Base-by-base conservation (phyloP, 2,797 vertebrate species). In the Xerus rutilus region DNA sequence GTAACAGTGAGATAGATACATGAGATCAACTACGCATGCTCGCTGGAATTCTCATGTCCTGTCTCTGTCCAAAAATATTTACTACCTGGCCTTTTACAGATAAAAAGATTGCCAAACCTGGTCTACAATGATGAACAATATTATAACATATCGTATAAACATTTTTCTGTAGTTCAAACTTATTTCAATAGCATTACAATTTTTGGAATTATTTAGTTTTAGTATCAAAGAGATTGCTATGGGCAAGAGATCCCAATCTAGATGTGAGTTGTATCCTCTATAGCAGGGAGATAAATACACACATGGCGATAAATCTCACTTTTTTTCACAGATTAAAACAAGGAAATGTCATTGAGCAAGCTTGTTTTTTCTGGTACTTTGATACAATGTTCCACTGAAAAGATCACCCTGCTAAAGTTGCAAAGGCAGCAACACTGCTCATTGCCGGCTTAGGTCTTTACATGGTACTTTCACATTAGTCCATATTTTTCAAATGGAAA, bases 201-300 rank as follows among this genome's bases (percentile, higher is more conserved):
- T 88, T 93, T 45, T 45, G 28, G 39, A 89, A 93, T 72, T 82
- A 73, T 25, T 76, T 89, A 77, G 30, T 95, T 45, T 89, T 91
- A 67, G 15, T 65, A 49, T 81, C 77, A 95, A 84, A 92, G 28
- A 59, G 52, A 93, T 90, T 87, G 20, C 25, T 11, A 52, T 11
- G 17, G 15, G 8, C 21, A 82, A 25, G 91, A 81, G 59, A 3
- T 85, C 81, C 2, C 15, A 35, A 52, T 69, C 35, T 90, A 72
- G 17, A 76, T 86, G 78, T 74, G 91, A 28, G n/a, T 67, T 67
- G 1, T 82, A 54, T 73, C 12, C 18, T 54, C 52, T n/a, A 86
- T 7, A 73, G 30, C 28, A 69, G 20, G 86, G 54, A 88, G 69
- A 89, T 82, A 92, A 65, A 89, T 62, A n/a, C 57, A 85, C 79